phyloP scores from a whole-genome alignment of 2,113 vertebrate species.

The Bungarus multicinctus region DNA sequence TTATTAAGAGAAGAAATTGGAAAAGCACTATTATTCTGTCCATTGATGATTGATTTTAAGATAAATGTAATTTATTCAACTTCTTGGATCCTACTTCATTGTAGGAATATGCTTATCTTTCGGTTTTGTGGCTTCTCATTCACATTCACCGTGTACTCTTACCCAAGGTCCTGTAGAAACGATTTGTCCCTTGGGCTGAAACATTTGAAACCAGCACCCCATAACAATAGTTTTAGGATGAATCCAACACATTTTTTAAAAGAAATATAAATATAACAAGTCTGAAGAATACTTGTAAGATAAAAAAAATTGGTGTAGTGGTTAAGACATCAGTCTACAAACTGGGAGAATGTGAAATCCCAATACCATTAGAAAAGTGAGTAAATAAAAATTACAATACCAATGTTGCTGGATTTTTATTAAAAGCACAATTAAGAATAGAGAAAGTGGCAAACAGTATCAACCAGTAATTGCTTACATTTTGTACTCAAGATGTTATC shows the following conservation, averaged over 20 bases:
- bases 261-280: neutral
- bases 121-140: neutral
- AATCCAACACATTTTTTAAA: neutral
- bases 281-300: neutral
- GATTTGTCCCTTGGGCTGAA: neutral
- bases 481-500: neutral
- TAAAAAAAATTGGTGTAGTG: neutral
- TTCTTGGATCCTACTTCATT: neutral
- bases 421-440: neutral
- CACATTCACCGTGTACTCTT: neutral
- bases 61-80: neutral
- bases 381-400: neutral
- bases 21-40: neutral
- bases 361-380: neutral
- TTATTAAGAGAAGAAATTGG: neutral
- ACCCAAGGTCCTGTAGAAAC: neutral
- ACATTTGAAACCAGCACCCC: neutral
- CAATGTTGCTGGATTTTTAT: neutral
- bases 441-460: neutral
- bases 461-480: neutral
- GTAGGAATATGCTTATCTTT: neutral
- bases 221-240: neutral
- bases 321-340: neutral
- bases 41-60: neutral
- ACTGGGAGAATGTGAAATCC: neutral